A percentile compares a stretch with the other conserved stretches of the same genome.
Evolutionary conservation across 2,113 vertebrate genomes (phyloP).

Genomic region (Choloepus hoffmanni): DNA sequence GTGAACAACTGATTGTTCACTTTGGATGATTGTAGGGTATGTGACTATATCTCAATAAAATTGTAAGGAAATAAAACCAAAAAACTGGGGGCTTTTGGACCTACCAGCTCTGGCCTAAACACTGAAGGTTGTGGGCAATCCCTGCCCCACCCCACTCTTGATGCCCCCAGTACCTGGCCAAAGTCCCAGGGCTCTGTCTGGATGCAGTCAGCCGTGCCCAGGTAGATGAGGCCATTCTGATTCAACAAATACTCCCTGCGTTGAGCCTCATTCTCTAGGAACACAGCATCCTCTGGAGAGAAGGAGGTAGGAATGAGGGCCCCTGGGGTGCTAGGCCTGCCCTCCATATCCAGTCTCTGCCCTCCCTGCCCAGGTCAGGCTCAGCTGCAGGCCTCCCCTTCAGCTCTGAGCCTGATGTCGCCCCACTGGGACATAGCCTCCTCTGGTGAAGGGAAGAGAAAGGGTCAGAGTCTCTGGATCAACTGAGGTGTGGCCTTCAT

Average conservation of each 20-base stretch:
- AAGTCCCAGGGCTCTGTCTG: slow-evolving; percentile 88
- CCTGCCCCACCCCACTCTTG: neutral
- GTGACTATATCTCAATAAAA: no score
- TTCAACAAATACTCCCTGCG: slow-evolving; percentile 91
- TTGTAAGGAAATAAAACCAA: no score
- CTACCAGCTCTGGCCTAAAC: neutral
- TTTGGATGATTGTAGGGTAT: no score
- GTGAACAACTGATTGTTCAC: no score
- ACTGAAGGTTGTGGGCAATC: neutral
- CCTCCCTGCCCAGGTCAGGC: neutral
- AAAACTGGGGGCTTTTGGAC: neutral
- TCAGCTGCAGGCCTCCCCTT: neutral
- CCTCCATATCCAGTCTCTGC: neutral
- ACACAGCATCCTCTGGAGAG: slow-evolving; percentile 90
- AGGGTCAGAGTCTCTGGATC: neutral
- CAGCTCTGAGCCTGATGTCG: neutral
- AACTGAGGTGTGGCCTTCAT: neutral
- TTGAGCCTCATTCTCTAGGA: slow-evolving; percentile 85
- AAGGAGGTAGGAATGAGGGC: neutral
- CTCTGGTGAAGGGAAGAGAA: neutral
- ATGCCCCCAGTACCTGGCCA: slow-evolving; percentile 86
- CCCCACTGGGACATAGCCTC: neutral
- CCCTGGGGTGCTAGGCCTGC: neutral
- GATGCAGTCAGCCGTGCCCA: slow-evolving; percentile 86
- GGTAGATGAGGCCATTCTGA: slow-evolving; percentile 90